phyloP scores from a whole-genome alignment of 2,888 invertebrate species.

The Orchesellides sinensis region DNA sequence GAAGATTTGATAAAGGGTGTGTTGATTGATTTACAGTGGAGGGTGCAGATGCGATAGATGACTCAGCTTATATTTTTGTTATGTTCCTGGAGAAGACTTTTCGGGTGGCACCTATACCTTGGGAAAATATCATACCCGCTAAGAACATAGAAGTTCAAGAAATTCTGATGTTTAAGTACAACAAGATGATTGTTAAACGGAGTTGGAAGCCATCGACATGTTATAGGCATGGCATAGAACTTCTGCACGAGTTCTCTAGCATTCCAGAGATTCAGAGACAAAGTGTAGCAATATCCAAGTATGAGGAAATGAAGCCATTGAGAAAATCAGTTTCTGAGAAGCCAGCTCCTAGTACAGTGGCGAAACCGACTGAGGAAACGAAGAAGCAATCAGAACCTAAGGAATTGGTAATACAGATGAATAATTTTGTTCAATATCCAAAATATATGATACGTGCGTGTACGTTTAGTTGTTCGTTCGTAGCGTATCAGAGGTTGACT shows the following conservation, averaged over 20 bases:
- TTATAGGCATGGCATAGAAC: slow-evolving; percentile 35
- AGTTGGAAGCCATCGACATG: slow-evolving; percentile 8
- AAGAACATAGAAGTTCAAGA: slow-evolving; percentile 46
- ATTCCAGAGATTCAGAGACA: slow-evolving; percentile 13
- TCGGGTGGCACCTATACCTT: slow-evolving; percentile 47
- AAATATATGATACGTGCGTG: too few relatives aligned
- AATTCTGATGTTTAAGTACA: slow-evolving; percentile 32
- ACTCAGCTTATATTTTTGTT: slow-evolving; percentile 39
- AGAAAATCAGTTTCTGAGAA: too few relatives aligned
- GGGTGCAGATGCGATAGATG: slow-evolving; percentile 28
- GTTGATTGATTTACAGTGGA: background rate
- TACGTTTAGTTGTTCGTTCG: too few relatives aligned
- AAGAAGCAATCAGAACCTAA: too few relatives aligned
- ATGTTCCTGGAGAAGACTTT: slow-evolving; percentile 64
- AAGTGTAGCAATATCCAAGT: background rate
- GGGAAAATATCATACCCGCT: slow-evolving; percentile 59
- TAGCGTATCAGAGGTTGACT: too few relatives aligned
- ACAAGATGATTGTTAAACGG: slow-evolving; percentile 44
- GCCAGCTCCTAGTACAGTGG: too few relatives aligned
- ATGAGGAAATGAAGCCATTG: too few relatives aligned
- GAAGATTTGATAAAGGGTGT: background rate
- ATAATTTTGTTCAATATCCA: too few relatives aligned
- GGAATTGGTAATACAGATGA: too few relatives aligned
- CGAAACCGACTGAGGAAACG: too few relatives aligned
- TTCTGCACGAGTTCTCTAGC: slow-evolving; percentile 41